These are phyloP conservation scores for Kuschelorhynchus macadamiae DNA, from an alignment of 2,888 invertebrate species.

Conservation along the genomic window DNA sequence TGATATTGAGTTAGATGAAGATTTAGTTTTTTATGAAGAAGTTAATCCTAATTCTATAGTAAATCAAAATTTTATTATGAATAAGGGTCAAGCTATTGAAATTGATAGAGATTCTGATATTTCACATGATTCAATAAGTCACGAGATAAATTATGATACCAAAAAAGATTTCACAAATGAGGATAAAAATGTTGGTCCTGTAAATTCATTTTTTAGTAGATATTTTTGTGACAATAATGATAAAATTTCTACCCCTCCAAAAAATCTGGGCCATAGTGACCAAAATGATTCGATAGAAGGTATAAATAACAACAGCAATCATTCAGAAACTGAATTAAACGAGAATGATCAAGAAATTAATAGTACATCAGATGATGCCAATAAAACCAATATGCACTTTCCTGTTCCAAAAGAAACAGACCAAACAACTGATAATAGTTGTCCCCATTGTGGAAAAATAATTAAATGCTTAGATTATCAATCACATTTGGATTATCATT, in stretches of 20 bases:
- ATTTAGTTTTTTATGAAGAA: slow-evolving; percentile 52
- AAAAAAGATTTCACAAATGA: too few species aligned
- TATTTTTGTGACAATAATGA: slow-evolving; percentile 59
- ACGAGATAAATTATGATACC: too few species aligned
- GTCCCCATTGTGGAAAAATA: slow-evolving; percentile 78
- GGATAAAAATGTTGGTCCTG: slow-evolving; percentile 35
- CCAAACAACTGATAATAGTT: slow-evolving; percentile 63
- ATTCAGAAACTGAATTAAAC: background rate
- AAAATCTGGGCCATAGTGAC: too few species aligned
- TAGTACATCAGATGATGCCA: too few species aligned
- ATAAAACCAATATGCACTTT: background rate
- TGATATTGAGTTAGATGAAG: slow-evolving; percentile 37
- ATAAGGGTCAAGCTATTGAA: slow-evolving; percentile 2
- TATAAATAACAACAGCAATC: slow-evolving; percentile 8
- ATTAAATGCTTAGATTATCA: slow-evolving; percentile 75
- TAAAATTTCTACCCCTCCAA: too few species aligned
- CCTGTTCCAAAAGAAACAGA: too few species aligned
- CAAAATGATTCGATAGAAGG: too few species aligned
- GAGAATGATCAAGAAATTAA: background rate
- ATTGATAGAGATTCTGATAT: slow-evolving; percentile 10
- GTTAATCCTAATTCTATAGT: slow-evolving; percentile 34
- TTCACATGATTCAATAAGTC: slow-evolving; percentile 51
- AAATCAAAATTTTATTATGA: too few species aligned
- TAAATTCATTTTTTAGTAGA: slow-evolving; percentile 58
- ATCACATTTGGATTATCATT: slow-evolving; percentile 89